Evolutionary conservation across 2,113 vertebrate species (phyloP), one percentile per base, ranked within the genome.

Genomic region (Cryptotis parvus): DNA sequence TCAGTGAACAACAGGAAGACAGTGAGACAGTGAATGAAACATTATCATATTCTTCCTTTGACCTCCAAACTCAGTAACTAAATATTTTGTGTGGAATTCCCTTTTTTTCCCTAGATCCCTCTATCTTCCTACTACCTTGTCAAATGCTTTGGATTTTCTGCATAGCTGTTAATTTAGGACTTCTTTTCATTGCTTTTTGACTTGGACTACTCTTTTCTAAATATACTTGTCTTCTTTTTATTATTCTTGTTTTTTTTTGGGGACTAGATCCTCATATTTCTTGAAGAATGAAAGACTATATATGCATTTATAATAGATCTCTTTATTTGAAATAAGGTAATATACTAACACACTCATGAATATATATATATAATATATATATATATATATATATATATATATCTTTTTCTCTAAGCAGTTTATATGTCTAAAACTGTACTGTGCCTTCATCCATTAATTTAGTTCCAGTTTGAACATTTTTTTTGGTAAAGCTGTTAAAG

Each of bases 241-340:
- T 26, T n/a, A n/a, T 5, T 2, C 9, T 66, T 43, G 74, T 65
- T 29, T 35, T 85, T 35, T 85, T 82, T 82, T 35, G 78, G 52
- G 63, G n/a, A 37, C 7, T 84, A 35, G 26, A 37, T 94, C 24
- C 49, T 94, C n/a, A 84, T 26, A 65, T 78, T 55, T 69, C 29
- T 78, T 78, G 70, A 70, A 78, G 75, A 84, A 68, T 79, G 24
- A 79, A 79, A 55, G 74, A 77, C 70, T 69, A 68, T 27, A 84
- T 77, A 52, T 66, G 3, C 73, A n/a, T 52, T 14, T 81, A 24
- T 3, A 87, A 18, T 14, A 81, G 26, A n/a, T 29, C 11, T 70
- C 22, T 80, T 14, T 82, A 24, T 75, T 75, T 84, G 58, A 80
- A 87, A 61, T 41, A 74, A 20, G 15, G 49, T 39, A 63, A 66